These are phyloP conservation scores for Graphium colonna DNA, from an alignment of 2,888 invertebrate genomes.

Conservation along the genomic window DNA sequence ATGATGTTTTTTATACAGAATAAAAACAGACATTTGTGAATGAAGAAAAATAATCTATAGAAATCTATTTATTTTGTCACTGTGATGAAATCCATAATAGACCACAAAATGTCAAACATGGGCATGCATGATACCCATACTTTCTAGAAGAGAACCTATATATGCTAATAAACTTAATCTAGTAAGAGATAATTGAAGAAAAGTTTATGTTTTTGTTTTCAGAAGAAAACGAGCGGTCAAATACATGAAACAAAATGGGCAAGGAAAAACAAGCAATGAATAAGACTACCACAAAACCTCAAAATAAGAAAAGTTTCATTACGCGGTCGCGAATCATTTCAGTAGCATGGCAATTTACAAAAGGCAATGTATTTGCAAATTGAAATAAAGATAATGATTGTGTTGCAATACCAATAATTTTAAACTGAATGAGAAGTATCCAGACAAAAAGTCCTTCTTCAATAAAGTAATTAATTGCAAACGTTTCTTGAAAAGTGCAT, in stretches of 20 bases:
- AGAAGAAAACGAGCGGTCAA: conserved; percentile 42
- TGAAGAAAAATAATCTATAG: no score
- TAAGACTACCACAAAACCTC: conserved; percentile 39
- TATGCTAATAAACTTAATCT: not conserved
- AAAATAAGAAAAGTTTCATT: conserved; percentile 55
- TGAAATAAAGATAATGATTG: conserved; percentile 45
- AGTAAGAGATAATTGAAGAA: conserved; percentile 32
- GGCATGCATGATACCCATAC: no score
- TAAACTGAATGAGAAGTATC: conserved; percentile 36
- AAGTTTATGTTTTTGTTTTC: conserved; percentile 66
- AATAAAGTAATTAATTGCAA: conserved; percentile 41
- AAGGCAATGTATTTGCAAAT: conserved; percentile 39
- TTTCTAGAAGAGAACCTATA: not conserved
- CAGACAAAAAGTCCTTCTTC: conserved; percentile 42
- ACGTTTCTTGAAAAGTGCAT: conserved; percentile 43
- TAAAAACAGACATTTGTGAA: no score
- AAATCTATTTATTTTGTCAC: no score
- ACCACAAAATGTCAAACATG: no score
- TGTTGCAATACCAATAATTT: conserved; percentile 46
- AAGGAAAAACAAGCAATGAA: conserved; percentile 35
- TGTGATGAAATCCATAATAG: no score
- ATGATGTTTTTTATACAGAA: no score
- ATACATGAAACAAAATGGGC: conserved; percentile 41
- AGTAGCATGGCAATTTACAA: conserved; percentile 42
- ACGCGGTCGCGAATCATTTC: conserved; percentile 51